Evolutionary conservation across 1,140 invertebrate species (phyloP).

Genomic region (Probaryconus sp.): DNA sequence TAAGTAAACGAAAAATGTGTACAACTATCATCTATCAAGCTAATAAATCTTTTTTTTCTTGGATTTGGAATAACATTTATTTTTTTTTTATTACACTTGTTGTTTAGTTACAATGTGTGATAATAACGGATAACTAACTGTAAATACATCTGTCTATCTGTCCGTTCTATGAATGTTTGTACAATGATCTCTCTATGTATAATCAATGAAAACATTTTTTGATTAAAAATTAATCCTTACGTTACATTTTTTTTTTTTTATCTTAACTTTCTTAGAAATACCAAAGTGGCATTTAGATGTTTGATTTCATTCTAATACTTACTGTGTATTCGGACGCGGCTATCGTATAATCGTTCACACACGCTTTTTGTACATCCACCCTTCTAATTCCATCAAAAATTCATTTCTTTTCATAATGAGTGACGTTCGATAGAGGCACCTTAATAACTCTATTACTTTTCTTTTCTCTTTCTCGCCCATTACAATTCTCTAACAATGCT

Average conservation of each 20-base stretch:
- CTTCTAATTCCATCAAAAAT: too few relatives aligned
- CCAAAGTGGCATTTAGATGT: conserved; percentile 39
- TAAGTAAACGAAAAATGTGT: neutral
- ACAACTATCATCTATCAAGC: conserved; percentile 20
- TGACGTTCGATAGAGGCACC: conserved; percentile 5
- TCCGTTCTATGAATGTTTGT: conserved; percentile 72
- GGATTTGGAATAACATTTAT: conserved; percentile 61
- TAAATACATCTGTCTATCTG: conserved; percentile 68
- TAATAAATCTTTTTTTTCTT: conserved; percentile 20
- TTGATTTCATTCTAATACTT: conserved; percentile 61
- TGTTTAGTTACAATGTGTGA: conserved; percentile 66
- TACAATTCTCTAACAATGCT: neutral
- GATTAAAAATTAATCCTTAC: conserved; percentile 52
- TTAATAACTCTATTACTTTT: too few relatives aligned
- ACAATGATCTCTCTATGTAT: conserved; percentile 67
- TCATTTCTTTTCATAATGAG: too few relatives aligned
- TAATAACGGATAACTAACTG: conserved; percentile 67
- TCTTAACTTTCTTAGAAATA: conserved; percentile 58
- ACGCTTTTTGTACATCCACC: conserved; percentile 6
- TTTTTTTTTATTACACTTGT: conserved; percentile 68
- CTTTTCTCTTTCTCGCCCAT: neutral
- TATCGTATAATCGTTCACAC: too few relatives aligned
- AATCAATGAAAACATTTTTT: conserved; percentile 62
- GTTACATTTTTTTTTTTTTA: conserved; percentile 42
- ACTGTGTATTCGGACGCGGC: conserved; percentile 9